Base-by-base conservation (phyloP, 2,888 invertebrate species). In the Bembecia ichneumoniformis region DNA sequence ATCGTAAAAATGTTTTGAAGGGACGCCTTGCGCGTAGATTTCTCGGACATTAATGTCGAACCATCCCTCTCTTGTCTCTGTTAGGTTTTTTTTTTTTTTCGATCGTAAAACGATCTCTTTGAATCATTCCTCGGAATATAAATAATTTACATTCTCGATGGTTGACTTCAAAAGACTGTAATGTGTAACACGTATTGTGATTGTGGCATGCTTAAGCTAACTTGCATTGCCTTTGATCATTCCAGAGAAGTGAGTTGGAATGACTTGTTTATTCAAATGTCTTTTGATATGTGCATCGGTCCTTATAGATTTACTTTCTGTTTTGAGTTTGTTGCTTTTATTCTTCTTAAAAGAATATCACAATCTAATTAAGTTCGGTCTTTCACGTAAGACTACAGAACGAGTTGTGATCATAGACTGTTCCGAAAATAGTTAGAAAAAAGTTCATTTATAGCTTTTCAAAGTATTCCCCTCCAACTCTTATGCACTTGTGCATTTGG, bases 1-100 rank as follows among this genome's bases (percentile, higher is more conserved):
- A 68, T 76, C 80, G 76, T 82, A 77, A 82, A 75, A 79, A 61
- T 69, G 66, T 74, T 79, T 74, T 76, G 74, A 80, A 75, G 74
- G 73, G 62, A 62, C 72, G 67, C 66, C 65, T 67, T 66, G 68
- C 59, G 64, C 69, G 69, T 71, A 74, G 76, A 71, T 73, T 77
- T 68, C 58, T 55, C 55, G 59, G 66, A 71, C 78, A 70, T 83
- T 75, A 80, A 82, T 70, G 74, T 73, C 72, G 61, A 58, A 59
- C 61, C 63, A 63, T 68, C 64, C 65, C 66, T 64, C 58, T 58
- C 56, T 51, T 58, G 64, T 64, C 59, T 55, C 59, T 28, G 28
- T 28, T 28, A 28, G 55, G 58, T 59, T 60, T 60, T 62, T 62
- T 66, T 62, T 66, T 68, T 71, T 66, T 71, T 65, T 61, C 61